Percentiles rank a stretch among this genome's conserved stretches.
Evolutionary conservation across 2,113 vertebrate genomes (phyloP).

Genomic region (Malurus elegans): DNA sequence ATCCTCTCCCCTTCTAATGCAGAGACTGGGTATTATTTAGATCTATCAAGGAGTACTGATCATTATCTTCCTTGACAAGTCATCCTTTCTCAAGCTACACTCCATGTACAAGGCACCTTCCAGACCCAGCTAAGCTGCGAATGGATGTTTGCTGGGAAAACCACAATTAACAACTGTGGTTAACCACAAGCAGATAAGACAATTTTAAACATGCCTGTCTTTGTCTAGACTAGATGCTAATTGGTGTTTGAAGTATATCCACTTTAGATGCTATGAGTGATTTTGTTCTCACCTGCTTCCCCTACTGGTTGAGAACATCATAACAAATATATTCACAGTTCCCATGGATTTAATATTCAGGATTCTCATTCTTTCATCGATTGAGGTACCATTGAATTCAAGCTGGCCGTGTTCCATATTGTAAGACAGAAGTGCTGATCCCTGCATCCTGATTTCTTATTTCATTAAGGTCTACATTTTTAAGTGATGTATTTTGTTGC

Average conservation of each 20-base stretch:
- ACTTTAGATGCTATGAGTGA: background rate
- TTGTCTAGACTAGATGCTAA: conserved; percentile 22
- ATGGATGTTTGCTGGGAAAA: background rate
- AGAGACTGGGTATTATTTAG: background rate
- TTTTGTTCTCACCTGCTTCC: conserved; percentile 45
- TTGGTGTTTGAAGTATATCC: background rate
- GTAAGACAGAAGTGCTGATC: conserved; percentile 42
- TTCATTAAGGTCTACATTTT: conserved; percentile 15
- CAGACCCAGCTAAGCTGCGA: background rate
- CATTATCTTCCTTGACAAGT: background rate
- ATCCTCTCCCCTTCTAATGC: background rate
- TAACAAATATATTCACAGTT: background rate
- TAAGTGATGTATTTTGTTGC: background rate
- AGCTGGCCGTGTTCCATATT: conserved; percentile 28
- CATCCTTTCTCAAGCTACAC: background rate
- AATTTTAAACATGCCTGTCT: background rate
- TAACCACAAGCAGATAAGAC: conserved; percentile 31
- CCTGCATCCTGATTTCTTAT: conserved; percentile 19
- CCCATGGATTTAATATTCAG: conserved; percentile 14
- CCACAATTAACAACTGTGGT: background rate
- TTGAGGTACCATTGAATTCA: conserved; percentile 35
- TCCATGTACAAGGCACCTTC: background rate
- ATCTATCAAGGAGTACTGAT: background rate
- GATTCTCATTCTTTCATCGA: conserved; percentile 33
- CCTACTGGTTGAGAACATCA: conserved; percentile 10